A percentile compares a stretch with the other conserved stretches of the same genome.
Evolutionary conservation across 2,113 vertebrate genomes (phyloP).

Genomic region (Cottus gobio): DNA sequence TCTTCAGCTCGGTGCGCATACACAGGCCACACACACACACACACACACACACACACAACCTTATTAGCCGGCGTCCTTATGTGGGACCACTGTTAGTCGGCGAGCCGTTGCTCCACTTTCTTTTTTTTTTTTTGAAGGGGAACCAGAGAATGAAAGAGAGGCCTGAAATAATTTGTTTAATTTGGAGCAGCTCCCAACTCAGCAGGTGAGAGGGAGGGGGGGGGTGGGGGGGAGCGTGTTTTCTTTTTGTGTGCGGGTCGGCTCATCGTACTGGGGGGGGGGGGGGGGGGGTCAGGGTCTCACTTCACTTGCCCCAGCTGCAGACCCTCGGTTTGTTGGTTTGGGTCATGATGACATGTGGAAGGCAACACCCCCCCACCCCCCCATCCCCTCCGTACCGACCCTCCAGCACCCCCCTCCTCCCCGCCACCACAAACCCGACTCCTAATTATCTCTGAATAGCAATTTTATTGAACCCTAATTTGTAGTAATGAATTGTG

Average conservation of each 20-base stretch:
- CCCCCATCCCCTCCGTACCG: slow-evolving; percentile 17
- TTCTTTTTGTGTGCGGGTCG: slow-evolving; percentile 37
- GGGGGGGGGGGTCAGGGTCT: slow-evolving; percentile 72
- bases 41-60: slow-evolving; percentile 66
- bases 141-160: slow-evolving; percentile 63
- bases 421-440: slow-evolving; percentile 78
- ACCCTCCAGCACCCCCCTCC: neutral
- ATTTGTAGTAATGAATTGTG: slow-evolving; percentile 91
- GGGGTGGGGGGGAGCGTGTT: slow-evolving; percentile 44
- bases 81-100: slow-evolving; percentile 78
- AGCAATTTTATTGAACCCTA: slow-evolving; percentile 90
- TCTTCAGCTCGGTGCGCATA: slow-evolving; percentile 84
- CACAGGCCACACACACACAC: slow-evolving; percentile 46
- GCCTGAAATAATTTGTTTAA: slow-evolving; percentile 89
- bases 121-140: slow-evolving; percentile 67
- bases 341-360: slow-evolving; percentile 73
- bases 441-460: slow-evolving; percentile 92
- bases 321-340: slow-evolving; percentile 79
- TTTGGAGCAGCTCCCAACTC: slow-evolving; percentile 84
- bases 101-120: slow-evolving; percentile 41
- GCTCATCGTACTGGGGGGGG: neutral
- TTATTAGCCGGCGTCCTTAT: slow-evolving; percentile 85
- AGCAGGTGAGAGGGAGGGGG: slow-evolving; percentile 83
- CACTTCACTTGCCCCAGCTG: slow-evolving; percentile 84
- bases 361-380: slow-evolving; percentile 6